These are phyloP conservation scores for Montipora cactus DNA, from an alignment of 64 coral and sea anemone species.

Conservation along the genomic window DNA sequence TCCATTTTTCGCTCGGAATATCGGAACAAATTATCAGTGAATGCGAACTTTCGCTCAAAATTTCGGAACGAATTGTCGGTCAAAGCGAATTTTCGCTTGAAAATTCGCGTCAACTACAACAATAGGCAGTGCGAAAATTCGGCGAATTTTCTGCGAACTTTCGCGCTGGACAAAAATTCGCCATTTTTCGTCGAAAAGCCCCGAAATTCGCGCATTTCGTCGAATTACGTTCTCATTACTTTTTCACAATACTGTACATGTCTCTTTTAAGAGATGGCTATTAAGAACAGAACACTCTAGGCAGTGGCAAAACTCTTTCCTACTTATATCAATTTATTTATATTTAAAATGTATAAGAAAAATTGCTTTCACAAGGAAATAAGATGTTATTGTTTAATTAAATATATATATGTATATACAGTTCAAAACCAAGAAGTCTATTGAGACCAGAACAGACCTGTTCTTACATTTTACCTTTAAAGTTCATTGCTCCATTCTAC, in stretches of 20 bases:
- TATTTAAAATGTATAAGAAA: constrained; percentile 2
- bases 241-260: background rate
- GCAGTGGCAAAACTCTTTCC: background rate
- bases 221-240: too few species aligned
- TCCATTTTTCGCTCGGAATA: too few species aligned
- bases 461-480: background rate
- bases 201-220: too few species aligned
- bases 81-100: too few species aligned
- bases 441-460: background rate
- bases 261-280: background rate
- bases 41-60: too few species aligned
- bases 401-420: constrained; percentile 1
- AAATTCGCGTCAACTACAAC: too few species aligned
- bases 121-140: too few species aligned
- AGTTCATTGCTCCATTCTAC: background rate
- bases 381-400: background rate
- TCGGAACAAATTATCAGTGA: too few species aligned
- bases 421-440: background rate
- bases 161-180: too few species aligned
- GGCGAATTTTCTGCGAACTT: too few species aligned
- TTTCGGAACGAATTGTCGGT: too few species aligned
- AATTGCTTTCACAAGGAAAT: constrained; percentile 3
- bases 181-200: too few species aligned
- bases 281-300: constrained; percentile 12
- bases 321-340: constrained; percentile 15